Conservation (phyloP, 2,113 vertebrate species). For the Toxostoma redivivum region DNA sequence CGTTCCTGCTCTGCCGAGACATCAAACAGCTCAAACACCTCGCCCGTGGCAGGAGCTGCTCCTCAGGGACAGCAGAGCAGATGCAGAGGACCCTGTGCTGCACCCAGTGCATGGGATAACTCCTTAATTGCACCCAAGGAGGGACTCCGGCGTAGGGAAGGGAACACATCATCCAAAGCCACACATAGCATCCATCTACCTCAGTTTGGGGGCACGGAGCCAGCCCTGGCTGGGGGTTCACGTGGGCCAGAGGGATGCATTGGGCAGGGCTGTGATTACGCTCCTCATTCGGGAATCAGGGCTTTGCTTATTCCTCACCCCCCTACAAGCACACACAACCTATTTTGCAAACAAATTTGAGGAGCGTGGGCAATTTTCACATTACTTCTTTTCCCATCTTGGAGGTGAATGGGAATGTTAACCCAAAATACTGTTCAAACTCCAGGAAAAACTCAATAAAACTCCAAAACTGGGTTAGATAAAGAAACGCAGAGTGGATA, state of each 20-base stretch:
- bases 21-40: background rate
- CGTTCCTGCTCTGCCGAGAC: background rate
- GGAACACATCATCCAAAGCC: background rate
- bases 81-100: background rate
- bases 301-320: background rate
- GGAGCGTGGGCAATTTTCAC: background rate
- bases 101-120: background rate
- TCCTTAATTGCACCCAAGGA: fast-evolving
- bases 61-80: background rate
- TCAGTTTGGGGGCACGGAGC: fast-evolving
- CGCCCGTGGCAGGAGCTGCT: background rate
- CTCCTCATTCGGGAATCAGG: background rate
- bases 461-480: background rate
- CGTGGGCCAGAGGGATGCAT: fast-evolving
- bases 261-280: fast-evolving
- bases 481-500: fast-evolving
- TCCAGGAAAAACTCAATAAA: background rate
- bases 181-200: fast-evolving
- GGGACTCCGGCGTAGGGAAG: fast-evolving
- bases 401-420: background rate
- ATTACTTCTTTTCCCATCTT: background rate
- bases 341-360: background rate
- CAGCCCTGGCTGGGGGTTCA: background rate
- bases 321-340: background rate
- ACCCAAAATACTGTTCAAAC: background rate